phyloP scores from a whole-genome alignment of 2,113 vertebrate genomes.

The Gymnogyps californianus region DNA sequence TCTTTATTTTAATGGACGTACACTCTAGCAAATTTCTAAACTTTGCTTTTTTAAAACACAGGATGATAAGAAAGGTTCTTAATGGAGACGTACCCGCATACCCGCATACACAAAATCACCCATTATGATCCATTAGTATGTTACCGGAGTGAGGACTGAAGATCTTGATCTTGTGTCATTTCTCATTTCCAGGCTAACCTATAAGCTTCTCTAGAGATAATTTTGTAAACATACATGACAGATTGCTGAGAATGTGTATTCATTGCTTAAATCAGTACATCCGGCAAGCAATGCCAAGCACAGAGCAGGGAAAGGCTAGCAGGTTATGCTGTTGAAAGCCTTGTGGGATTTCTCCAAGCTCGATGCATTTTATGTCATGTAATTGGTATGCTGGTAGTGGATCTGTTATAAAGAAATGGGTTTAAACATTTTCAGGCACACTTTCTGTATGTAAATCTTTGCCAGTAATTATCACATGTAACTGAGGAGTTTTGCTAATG shows the following conservation, averaged over 20 bases:
- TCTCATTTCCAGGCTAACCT: conserved; percentile 9
- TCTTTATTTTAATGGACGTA: not conserved
- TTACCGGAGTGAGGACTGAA: not conserved
- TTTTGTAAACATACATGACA: conserved; percentile 41
- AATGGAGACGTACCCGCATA: not conserved
- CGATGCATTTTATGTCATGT: not conserved
- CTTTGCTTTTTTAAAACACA: not conserved
- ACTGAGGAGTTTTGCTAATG: not conserved
- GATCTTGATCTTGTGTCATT: conserved; percentile 19
- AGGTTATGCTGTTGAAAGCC: conserved; percentile 28
- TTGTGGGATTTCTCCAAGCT: conserved; percentile 7
- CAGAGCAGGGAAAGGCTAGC: not conserved
- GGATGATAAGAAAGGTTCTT: not conserved
- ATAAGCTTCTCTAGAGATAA: not conserved
- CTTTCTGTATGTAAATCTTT: not conserved
- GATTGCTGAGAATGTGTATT: conserved; percentile 18
- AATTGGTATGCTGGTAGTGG: conserved; percentile 25
- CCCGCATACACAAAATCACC: not conserved
- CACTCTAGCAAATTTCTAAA: not conserved
- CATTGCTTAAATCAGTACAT: not conserved
- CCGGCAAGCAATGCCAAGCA: not conserved
- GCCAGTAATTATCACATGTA: conserved; percentile 2
- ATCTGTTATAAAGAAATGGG: not conserved
- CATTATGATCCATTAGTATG: conserved; percentile 30
- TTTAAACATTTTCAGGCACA: not conserved